Percentiles rank a stretch among this genome's conserved stretches.
phyloP scores from a whole-genome alignment of 2,888 invertebrate species.

The Troglohyphantes excavatus region DNA sequence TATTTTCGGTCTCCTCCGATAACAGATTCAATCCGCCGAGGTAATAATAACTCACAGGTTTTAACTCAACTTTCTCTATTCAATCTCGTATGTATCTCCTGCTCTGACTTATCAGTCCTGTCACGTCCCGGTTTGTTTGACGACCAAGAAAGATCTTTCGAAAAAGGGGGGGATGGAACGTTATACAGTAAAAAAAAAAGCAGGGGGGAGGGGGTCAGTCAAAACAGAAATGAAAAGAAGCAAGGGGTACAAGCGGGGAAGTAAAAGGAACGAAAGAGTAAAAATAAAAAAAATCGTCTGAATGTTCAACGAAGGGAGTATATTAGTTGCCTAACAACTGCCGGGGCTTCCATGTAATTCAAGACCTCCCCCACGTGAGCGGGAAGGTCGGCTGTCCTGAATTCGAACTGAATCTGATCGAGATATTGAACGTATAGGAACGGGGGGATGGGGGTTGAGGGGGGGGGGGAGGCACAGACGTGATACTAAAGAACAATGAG shows the following conservation, averaged over 20 bases:
- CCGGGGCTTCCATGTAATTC: conserved; percentile 69
- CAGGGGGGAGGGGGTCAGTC: conserved; percentile 45
- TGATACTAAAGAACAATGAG: conserved; percentile 66
- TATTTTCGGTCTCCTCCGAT: conserved; percentile 16
- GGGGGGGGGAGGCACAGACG: conserved; percentile 23
- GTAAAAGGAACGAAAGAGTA: conserved; percentile 15
- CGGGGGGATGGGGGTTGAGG: neutral
- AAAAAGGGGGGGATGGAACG: neutral
- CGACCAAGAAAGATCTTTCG: conserved; percentile 28
- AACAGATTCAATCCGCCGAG: conserved; percentile 59
- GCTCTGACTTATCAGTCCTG: conserved; percentile 33
- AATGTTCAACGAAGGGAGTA: conserved; percentile 72
- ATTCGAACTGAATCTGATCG: conserved; percentile 74
- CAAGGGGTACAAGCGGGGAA: conserved; percentile 27
- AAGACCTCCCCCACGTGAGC: conserved; percentile 64
- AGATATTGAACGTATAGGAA: conserved; percentile 67
- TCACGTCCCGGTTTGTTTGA: conserved; percentile 68
- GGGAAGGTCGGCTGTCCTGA: conserved; percentile 37
- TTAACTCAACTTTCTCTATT: conserved; percentile 45
- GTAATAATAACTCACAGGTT: conserved; percentile 40
- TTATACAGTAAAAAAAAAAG: neutral
- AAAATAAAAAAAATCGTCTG: conserved; percentile 38
- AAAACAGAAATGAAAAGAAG: conserved; percentile 63
- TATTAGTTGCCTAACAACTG: conserved; percentile 75
- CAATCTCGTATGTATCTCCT: conserved; percentile 69